These are phyloP conservation scores for Tineola bisselliella DNA, from an alignment of 2,888 invertebrate genomes.

Conservation along the genomic window DNA sequence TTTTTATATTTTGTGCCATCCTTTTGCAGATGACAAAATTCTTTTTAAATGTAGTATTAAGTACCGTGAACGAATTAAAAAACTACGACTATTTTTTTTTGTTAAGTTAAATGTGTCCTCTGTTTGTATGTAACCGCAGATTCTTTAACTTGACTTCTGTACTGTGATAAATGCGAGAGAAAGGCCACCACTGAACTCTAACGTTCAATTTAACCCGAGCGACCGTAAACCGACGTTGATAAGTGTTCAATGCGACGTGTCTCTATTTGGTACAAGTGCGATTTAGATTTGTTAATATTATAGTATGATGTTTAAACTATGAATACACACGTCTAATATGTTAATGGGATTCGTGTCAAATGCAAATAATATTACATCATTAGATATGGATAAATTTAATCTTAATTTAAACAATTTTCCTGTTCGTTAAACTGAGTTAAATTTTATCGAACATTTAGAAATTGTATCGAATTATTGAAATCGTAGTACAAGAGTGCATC, in stretches of 20 bases:
- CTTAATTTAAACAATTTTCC: background rate
- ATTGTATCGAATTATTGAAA: background rate
- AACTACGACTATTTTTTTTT: background rate
- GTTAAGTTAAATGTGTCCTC: constrained; percentile 25
- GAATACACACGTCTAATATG: background rate
- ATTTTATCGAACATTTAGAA: background rate
- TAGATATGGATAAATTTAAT: too few relatives aligned
- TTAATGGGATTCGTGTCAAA: too few relatives aligned
- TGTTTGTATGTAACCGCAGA: constrained; percentile 39
- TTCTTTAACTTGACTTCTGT: constrained; percentile 44
- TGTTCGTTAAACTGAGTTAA: background rate
- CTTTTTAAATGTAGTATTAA: too few relatives aligned
- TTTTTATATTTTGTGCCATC: background rate
- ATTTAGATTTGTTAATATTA: constrained; percentile 16
- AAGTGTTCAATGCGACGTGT: constrained; percentile 43
- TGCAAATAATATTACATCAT: too few relatives aligned
- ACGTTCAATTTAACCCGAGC: constrained; percentile 37
- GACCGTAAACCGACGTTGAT: constrained; percentile 47
- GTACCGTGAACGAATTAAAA: background rate
- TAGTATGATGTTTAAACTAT: background rate
- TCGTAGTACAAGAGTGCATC: constrained; percentile 23
- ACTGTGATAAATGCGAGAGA: constrained; percentile 37
- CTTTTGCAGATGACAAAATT: background rate
- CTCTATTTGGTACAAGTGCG: constrained; percentile 35
- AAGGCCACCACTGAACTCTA: constrained; percentile 33